Conservation (phyloP, 1,140 invertebrate species). For the Hestina assimilis region DNA sequence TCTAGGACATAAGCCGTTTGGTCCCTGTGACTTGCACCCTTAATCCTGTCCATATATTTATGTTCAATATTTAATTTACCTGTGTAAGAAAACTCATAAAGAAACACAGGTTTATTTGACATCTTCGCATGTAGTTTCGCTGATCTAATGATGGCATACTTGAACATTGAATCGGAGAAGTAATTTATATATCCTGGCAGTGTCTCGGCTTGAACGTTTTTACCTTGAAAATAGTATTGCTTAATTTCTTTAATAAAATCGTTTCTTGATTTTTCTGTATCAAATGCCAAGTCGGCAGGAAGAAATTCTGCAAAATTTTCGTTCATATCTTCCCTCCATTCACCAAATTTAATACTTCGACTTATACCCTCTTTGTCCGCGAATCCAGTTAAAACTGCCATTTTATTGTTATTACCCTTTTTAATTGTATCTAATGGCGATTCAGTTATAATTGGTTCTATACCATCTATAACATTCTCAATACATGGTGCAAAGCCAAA, state of each 20-base stretch:
- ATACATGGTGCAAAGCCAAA: constrained; percentile 68
- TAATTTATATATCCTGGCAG: constrained; percentile 58
- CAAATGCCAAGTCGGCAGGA: constrained; percentile 57
- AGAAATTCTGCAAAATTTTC: constrained; percentile 55
- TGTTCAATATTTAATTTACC: constrained; percentile 60
- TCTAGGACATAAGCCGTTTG: constrained; percentile 63
- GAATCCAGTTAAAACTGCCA: constrained; percentile 60
- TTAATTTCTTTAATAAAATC: constrained; percentile 43
- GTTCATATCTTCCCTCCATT: constrained; percentile 64
- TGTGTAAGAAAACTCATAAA: constrained; percentile 67
- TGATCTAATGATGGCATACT: constrained; percentile 58
- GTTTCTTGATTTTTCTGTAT: constrained; percentile 42
- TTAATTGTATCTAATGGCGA: constrained; percentile 54
- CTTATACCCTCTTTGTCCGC: constrained; percentile 69
- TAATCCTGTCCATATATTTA: constrained; percentile 56
- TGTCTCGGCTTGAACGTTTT: constrained; percentile 41
- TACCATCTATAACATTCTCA: constrained; percentile 49
- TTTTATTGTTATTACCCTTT: constrained; percentile 41
- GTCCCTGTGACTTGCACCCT: constrained; percentile 67
- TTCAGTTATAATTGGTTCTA: constrained; percentile 57
- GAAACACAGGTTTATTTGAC: constrained; percentile 43
- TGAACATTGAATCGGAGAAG: constrained; percentile 69
- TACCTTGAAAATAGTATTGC: constrained; percentile 55
- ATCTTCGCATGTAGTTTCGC: constrained; percentile 46
- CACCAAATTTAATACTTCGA: constrained; percentile 52